Conservation (phyloP, 2,888 invertebrate species). For the Tenthredo amoena region DNA sequence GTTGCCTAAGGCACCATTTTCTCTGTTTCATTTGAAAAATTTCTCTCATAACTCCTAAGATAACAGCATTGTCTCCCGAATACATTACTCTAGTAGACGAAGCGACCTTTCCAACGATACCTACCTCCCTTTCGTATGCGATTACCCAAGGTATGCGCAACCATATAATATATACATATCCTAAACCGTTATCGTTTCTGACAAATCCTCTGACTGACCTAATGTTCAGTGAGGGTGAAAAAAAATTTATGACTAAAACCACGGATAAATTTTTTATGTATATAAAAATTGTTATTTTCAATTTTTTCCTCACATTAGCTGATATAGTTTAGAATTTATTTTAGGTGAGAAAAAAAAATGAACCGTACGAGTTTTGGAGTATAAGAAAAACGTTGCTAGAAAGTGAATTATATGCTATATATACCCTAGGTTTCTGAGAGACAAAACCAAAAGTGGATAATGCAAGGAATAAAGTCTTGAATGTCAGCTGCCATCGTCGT, state of each 20-base stretch:
- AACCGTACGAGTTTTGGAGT: neutral
- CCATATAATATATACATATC: neutral
- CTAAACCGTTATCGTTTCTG: neutral
- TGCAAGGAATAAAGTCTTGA: conserved; percentile 65
- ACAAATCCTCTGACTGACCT: conserved; percentile 1
- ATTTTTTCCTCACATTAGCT: too few relatives aligned
- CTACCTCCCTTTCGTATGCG: conserved; percentile 44
- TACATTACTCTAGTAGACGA: conserved; percentile 66
- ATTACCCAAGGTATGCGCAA: conserved; percentile 25
- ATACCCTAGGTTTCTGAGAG: neutral
- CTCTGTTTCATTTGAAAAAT: conserved; percentile 67
- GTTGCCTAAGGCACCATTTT: conserved; percentile 59
- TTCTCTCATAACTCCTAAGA: conserved; percentile 68
- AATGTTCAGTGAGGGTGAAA: neutral
- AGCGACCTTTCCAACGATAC: conserved; percentile 57
- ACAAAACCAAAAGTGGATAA: conserved; percentile 52
- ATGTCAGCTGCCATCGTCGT: conserved; percentile 59
- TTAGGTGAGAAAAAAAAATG: neutral
- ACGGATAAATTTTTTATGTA: neutral
- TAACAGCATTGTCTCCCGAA: conserved; percentile 67
- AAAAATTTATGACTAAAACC: neutral
- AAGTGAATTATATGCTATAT: neutral
- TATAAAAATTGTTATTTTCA: neutral
- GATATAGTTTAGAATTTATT: neutral
- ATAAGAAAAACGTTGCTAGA: conserved; percentile 10